phyloP scores from a whole-genome alignment of 2,113 vertebrate genomes.

The Cyanoramphus novaezelandiae region DNA sequence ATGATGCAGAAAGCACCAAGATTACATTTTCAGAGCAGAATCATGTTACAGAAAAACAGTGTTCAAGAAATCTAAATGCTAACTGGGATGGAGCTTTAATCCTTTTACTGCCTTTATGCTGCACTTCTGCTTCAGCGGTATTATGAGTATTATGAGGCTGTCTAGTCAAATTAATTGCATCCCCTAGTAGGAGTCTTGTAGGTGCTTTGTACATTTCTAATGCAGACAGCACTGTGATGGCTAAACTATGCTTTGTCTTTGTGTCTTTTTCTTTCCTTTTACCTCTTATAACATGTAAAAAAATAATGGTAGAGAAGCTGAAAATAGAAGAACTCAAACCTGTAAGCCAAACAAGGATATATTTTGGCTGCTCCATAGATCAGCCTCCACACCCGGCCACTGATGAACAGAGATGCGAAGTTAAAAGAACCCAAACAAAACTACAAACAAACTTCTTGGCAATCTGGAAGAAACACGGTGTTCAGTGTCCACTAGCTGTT shows the following conservation, averaged over 20 bases:
- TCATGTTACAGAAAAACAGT: background rate
- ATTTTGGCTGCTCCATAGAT: background rate
- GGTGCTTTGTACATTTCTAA: constrained; percentile 33
- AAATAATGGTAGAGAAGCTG: background rate
- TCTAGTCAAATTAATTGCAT: constrained; percentile 59
- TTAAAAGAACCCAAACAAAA: background rate
- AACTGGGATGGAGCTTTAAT: constrained; percentile 54
- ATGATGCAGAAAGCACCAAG: background rate
- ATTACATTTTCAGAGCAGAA: background rate
- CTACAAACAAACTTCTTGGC: background rate
- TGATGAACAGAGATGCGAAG: accelerated
- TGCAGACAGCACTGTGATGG: background rate
- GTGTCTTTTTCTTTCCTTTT: background rate
- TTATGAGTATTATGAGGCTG: constrained; percentile 39
- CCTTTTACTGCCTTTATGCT: constrained; percentile 28
- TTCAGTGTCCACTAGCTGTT: background rate
- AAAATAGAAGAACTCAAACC: background rate
- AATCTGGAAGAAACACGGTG: background rate
- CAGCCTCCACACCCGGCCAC: background rate
- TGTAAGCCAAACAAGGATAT: accelerated
- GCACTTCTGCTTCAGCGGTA: constrained; percentile 34
- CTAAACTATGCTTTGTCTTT: background rate
- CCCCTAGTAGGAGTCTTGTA: constrained; percentile 31
- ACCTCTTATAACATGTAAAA: background rate
- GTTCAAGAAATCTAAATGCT: constrained; percentile 11